Percentiles rank a stretch among this genome's conserved stretches.
These are phyloP conservation scores for Tuta absoluta DNA, from an alignment of 2,888 invertebrate genomes.

Conservation along the genomic window DNA sequence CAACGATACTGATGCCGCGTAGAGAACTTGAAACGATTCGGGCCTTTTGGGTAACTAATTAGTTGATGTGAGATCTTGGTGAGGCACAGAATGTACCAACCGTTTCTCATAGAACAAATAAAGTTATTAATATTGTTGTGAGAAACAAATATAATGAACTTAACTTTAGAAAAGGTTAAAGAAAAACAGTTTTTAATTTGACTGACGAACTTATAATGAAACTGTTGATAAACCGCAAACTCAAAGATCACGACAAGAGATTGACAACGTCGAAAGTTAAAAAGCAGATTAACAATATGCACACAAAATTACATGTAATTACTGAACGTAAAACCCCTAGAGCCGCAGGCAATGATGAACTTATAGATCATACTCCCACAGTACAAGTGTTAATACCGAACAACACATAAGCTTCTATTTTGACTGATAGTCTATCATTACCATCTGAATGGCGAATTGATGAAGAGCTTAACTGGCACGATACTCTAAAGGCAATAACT, in stretches of 20 bases:
- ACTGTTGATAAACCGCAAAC: neutral
- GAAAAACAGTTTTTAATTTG: neutral
- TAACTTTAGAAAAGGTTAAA: neutral
- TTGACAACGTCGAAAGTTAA: neutral
- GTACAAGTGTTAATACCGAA: constrained; percentile 27
- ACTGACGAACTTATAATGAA: neutral
- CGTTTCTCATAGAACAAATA: too few species aligned
- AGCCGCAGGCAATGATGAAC: constrained; percentile 15
- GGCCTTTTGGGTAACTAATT: constrained; percentile 4
- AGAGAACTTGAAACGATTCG: neutral
- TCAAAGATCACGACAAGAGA: constrained; percentile 1
- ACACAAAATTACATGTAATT: constrained; percentile 14
- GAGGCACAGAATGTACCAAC: neutral
- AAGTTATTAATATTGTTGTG: too few species aligned
- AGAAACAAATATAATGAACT: too few species aligned
- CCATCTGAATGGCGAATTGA: constrained; percentile 46
- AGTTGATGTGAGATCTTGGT: neutral
- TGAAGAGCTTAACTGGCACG: constrained; percentile 45
- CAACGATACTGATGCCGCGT: constrained; percentile 9
- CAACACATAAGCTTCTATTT: constrained; percentile 33
- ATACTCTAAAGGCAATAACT: constrained; percentile 50
- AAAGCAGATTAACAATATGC: neutral
- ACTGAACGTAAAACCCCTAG: constrained; percentile 10
- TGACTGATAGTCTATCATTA: constrained; percentile 46
- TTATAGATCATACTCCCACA: constrained; percentile 23